phyloP scores from a whole-genome alignment of 2,888 invertebrate genomes.

The Polia nebulosa region DNA sequence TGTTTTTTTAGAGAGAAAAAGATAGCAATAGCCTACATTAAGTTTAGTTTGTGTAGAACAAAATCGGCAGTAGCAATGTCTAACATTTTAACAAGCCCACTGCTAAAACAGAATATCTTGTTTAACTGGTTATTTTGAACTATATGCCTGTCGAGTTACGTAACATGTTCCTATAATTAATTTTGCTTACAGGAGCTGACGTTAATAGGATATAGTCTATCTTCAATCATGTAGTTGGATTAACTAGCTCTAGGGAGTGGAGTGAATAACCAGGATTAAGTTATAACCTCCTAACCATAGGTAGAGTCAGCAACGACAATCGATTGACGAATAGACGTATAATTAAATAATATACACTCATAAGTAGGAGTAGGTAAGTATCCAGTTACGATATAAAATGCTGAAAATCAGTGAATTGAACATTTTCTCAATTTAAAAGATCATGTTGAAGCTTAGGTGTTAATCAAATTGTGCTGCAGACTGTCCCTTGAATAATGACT shows the following conservation, averaged over 20 bases:
- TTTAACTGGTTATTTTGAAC: slow-evolving; percentile 30
- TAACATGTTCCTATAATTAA: slow-evolving; percentile 50
- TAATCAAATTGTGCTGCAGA: background rate
- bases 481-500: slow-evolving; percentile 8
- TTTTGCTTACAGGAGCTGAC: slow-evolving; percentile 55
- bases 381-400: background rate
- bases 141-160: slow-evolving; percentile 6
- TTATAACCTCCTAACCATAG: slow-evolving; percentile 12
- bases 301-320: background rate
- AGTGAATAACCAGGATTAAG: slow-evolving; percentile 24
- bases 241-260: slow-evolving; percentile 32
- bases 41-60: no score
- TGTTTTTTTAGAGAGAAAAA: no score
- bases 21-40: no score
- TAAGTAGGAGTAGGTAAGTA: background rate
- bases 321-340: background rate
- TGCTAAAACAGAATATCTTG: slow-evolving; percentile 9
- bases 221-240: slow-evolving; percentile 44
- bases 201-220: slow-evolving; percentile 42
- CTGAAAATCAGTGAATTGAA: no score
- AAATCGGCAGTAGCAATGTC: no score
- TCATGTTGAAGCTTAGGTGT: no score
- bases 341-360: background rate
- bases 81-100: background rate
- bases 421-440: no score